Percentiles rank a stretch among this genome's conserved stretches.
phyloP scores from a whole-genome alignment of 2,888 invertebrate species.

The Cheilosia soror region DNA sequence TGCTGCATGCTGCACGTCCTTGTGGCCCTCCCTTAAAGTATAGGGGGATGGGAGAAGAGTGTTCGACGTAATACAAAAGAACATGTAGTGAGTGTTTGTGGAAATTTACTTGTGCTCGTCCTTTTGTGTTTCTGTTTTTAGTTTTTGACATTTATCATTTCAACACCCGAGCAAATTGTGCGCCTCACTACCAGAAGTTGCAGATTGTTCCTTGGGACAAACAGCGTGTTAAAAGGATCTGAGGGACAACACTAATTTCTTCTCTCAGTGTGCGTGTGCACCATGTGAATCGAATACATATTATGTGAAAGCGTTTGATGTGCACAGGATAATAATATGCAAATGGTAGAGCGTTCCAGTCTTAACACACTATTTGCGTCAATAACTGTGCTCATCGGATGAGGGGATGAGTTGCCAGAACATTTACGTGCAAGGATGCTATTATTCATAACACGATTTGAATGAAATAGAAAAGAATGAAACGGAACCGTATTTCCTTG shows the following conservation, averaged over 20 bases:
- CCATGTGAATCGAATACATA: slow-evolving; percentile 39
- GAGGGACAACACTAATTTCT: slow-evolving; percentile 18
- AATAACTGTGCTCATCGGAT: background rate
- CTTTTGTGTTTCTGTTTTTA: background rate
- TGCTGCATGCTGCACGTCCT: background rate
- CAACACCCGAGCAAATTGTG: slow-evolving; percentile 34
- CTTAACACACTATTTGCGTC: slow-evolving; percentile 36
- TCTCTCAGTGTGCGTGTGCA: background rate
- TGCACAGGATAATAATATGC: slow-evolving; percentile 30
- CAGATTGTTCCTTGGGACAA: slow-evolving; percentile 25
- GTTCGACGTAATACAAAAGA: background rate
- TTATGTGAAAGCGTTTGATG: background rate
- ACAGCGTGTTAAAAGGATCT: background rate
- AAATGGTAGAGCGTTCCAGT: slow-evolving; percentile 40
- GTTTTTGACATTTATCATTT: slow-evolving; percentile 26
- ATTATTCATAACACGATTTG: slow-evolving; percentile 58
- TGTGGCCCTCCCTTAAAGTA: background rate
- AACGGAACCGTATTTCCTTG: background rate
- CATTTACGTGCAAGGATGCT: slow-evolving; percentile 49
- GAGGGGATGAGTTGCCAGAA: slow-evolving; percentile 32
- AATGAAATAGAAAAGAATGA: slow-evolving; percentile 18
- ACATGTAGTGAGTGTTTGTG: background rate
- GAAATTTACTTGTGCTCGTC: background rate
- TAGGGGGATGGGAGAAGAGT: background rate
- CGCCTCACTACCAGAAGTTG: slow-evolving; percentile 32